These are phyloP conservation scores for Scotopteryx bipunctaria DNA, from an alignment of 2,888 invertebrate species.

Conservation along the genomic window DNA sequence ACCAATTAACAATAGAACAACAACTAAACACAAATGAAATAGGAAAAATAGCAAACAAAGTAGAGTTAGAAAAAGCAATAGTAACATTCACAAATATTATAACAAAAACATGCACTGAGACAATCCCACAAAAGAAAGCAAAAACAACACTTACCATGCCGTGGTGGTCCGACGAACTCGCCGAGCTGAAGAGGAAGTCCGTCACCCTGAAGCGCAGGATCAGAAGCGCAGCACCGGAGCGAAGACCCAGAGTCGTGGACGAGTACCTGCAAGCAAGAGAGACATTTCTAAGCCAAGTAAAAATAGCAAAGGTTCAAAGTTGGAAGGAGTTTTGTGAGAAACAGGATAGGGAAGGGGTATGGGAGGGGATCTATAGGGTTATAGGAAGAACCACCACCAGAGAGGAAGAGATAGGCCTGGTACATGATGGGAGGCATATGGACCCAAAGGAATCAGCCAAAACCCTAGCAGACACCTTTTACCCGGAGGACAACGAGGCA, in stretches of 20 bases:
- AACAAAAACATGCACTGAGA: neutral
- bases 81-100: neutral
- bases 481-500: neutral
- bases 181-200: neutral
- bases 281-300: neutral
- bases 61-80: neutral
- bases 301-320: neutral
- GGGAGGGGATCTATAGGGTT: too few relatives aligned
- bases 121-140: neutral
- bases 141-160: neutral
- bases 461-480: neutral
- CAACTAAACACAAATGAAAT: neutral
- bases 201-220: neutral
- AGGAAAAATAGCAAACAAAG: neutral
- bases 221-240: neutral
- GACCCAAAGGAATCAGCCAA: neutral
- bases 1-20: neutral
- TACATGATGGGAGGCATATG: neutral
- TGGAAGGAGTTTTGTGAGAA: neutral
- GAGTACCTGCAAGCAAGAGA: slow-evolving; percentile 10
- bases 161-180: neutral
- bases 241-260: neutral
- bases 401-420: neutral
- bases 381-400: neutral
- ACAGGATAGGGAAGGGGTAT: neutral